These are phyloP conservation scores for Ommatoiulus sabulosus DNA, from an alignment of 2,888 invertebrate species.

Conservation along the genomic window DNA sequence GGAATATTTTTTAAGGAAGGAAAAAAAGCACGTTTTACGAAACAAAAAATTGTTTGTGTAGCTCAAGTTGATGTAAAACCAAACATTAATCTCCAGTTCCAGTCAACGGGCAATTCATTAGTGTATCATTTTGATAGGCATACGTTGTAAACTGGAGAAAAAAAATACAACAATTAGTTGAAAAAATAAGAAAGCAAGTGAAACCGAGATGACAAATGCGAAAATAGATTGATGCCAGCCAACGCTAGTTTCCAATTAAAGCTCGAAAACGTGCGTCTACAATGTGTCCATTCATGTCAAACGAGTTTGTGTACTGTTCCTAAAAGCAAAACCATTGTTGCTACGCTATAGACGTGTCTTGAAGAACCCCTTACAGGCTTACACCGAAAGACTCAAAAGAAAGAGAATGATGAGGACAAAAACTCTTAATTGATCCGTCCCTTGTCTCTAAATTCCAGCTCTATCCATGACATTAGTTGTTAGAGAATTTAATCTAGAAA, in stretches of 20 bases:
- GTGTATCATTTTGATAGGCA: neutral
- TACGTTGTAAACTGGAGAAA: neutral
- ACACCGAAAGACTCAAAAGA: neutral
- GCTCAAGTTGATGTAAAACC: too few species aligned
- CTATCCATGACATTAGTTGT: neutral
- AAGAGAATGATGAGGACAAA: neutral
- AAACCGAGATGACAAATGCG: neutral
- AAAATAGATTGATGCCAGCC: neutral
- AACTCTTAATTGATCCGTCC: neutral
- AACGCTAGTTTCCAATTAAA: constrained; percentile 17
- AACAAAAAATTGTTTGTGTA: too few species aligned
- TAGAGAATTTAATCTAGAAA: neutral
- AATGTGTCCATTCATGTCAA: neutral
- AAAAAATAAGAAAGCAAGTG: neutral
- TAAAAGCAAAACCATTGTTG: neutral
- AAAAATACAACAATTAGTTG: neutral
- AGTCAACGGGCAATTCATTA: neutral
- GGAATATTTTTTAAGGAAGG: too few species aligned
- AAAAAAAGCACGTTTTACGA: too few species aligned
- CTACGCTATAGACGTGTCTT: neutral
- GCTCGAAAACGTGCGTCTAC: neutral
- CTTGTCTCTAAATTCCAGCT: neutral
- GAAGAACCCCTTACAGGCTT: too few species aligned
- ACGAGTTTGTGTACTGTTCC: neutral
- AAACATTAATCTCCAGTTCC: neutral